Percentiles rank a stretch among this genome's conserved stretches.
These are phyloP conservation scores for Corythornis cristatus DNA, from an alignment of 2,113 vertebrate species.

Conservation along the genomic window DNA sequence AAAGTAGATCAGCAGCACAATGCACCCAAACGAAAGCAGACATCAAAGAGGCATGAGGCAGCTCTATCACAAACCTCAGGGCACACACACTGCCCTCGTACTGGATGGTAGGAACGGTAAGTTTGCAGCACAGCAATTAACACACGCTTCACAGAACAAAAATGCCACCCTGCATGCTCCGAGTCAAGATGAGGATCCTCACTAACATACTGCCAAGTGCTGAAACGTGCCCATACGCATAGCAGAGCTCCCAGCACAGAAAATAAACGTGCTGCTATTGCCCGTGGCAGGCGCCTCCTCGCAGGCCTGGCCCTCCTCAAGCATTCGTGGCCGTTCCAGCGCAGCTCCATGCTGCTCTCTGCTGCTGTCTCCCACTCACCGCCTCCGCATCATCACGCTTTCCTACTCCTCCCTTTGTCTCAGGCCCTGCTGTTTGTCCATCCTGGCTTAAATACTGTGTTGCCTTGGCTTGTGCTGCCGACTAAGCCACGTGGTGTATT, in stretches of 20 bases:
- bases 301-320: neutral
- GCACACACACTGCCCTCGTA: neutral
- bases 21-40: neutral
- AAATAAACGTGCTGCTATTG: rapidly evolving
- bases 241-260: neutral
- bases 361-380: slow-evolving; percentile 65
- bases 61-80: neutral
- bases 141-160: neutral
- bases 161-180: neutral
- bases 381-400: neutral
- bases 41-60: neutral
- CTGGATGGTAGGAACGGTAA: neutral
- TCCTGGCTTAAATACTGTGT: neutral
- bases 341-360: slow-evolving; percentile 79
- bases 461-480: neutral
- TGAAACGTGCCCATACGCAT: rapidly evolving
- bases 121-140: neutral
- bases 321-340: neutral
- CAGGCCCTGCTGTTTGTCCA: neutral
- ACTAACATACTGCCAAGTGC: neutral
- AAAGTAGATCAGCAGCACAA: slow-evolving; percentile 33
- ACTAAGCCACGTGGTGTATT: neutral
- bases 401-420: neutral
- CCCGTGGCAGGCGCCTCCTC: neutral
- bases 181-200: neutral